phyloP scores from a whole-genome alignment of 2,797 vertebrate genomes.

The Microctenopoma steveboyesi region DNA sequence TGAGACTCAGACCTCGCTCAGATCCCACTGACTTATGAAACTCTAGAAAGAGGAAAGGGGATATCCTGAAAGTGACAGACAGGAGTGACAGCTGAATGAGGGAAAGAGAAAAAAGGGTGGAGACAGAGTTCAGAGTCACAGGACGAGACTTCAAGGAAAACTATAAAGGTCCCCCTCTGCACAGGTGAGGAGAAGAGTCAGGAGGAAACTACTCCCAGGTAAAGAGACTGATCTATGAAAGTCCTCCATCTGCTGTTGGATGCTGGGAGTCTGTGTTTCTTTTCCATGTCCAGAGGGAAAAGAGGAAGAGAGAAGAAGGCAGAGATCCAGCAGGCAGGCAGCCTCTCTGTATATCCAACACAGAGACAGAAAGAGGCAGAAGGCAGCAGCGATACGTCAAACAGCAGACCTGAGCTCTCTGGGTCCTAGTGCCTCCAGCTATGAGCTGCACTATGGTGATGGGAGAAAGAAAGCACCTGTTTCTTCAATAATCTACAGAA shows the following conservation, averaged over 20 bases:
- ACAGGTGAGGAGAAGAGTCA: conserved; percentile 33
- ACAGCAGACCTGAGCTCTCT: conserved; percentile 31
- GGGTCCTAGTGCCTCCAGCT: conserved; percentile 75
- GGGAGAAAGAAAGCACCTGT: not conserved
- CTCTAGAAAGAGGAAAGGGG: conserved; percentile 71
- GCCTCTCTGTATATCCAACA: conserved; percentile 43
- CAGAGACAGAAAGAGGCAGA: conserved; percentile 39
- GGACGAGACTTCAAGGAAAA: not conserved
- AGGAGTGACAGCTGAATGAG: conserved; percentile 65
- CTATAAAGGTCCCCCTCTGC: conserved; percentile 8
- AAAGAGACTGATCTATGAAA: conserved; percentile 15
- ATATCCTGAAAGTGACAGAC: conserved; percentile 67
- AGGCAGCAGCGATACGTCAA: conserved; percentile 26
- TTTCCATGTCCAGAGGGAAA: conserved; percentile 37
- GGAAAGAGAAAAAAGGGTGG: conserved; percentile 44
- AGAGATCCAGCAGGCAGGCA: conserved; percentile 50
- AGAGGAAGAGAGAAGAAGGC: conserved; percentile 5
- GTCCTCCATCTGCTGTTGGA: conserved; percentile 44
- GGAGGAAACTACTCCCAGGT: conserved; percentile 32
- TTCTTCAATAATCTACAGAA: not conserved
- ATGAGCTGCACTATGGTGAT: not conserved
- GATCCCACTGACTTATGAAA: conserved; percentile 65
- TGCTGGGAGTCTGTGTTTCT: conserved; percentile 40
- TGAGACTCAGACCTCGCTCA: conserved; percentile 33
- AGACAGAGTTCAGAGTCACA: conserved; percentile 25